Evolutionary conservation across 2,888 invertebrate genomes (phyloP), one percentile per base, ranked within the genome.

Genomic region (Dicycla oo): DNA sequence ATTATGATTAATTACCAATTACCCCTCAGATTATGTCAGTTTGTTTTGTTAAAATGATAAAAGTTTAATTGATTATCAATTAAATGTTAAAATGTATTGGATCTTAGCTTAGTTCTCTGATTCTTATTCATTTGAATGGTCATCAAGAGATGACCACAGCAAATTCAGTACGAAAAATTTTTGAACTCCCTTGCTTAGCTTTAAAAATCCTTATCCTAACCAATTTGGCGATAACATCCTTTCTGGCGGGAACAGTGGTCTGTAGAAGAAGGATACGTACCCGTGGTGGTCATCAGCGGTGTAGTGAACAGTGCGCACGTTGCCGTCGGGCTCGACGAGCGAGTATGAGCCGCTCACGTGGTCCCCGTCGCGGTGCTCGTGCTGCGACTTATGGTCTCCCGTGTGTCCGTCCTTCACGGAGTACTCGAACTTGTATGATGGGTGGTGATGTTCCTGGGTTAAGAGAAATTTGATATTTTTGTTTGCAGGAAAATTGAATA

Each of bases 321-420:
- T 96, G 88, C 97, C 97, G 76, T 96, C 96, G 63, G 97, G 96
- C 86, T 97, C 96, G 78, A 96, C 95, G 47, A 97, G 94, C 73
- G 96, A 95, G 92, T 97, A 97, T 75, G 96, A 94, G 49, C 97
- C 97, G 86, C 94, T 96, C 76, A 97, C 97, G 68, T 93, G 94
- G 88, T 97, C 96, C 7, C 97, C 97, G 87, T 96, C 94, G 51
- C 96, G 94, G 81, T 91, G 91, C 91, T 97, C 97, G 51, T 94
- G 90, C 87, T 97, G 97, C 57, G 96, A 95, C 91, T 97, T 97
- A 87, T 96, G 93, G 92, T 97, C 97, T 23, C 96, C 96, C 13
- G 97, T 97, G 86, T 97, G 96, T 6, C 93, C 95, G 84, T 97
- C 97, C 67, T 95, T 91, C 62, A 96, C 97, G 26, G 96, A 96